Base-by-base conservation (phyloP, 2,888 invertebrate genomes). In the Thecophora atra region DNA sequence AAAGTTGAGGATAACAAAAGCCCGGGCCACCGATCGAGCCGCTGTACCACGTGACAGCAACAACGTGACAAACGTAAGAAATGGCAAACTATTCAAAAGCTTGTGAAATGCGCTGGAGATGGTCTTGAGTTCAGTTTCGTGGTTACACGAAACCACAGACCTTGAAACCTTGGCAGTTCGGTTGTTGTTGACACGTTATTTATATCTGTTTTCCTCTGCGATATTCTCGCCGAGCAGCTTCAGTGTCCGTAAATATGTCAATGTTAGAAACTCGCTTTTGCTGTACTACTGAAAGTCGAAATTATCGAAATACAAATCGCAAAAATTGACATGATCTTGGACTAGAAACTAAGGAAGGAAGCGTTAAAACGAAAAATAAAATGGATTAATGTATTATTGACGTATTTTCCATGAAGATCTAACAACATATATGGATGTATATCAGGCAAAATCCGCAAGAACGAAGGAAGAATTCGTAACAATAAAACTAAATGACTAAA, bases 211-310 rank as follows among this genome's bases (percentile, higher is more conserved):
- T 51, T 65, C 19, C 28, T 28, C 58, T 24, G 42, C 37, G 37
- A 44, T 37, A 17, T 42, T 17, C n/a, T 30, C 47, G 42, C 26
- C 26, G n/a, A 65, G 15, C 30, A 24, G 5, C 21, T 62, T 75
- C 74, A 77, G 78, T 74, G 76, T 74, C 70, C 74, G 74, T 71
- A 77, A 76, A 74, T 71, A 71, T 72, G 56, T 70, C 74, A 74
- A 76, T 68, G 71, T 51, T 30, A 56, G 60, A 42, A 5, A 37
- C 6, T 2, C 11, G 37, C 11, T 37, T 6, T 37, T 37, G 37
- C 11, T 37, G 37, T 2, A 37, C 11, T 37, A 37, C 11, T 37
- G 37, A 6, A 0, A 37, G 37, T 37, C 37, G 11, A n/a, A 37
- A 37, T 6, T 8, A 37, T 37, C 37, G 37, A 37, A 37, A 37